Evolutionary conservation across 2,888 invertebrate species (phyloP), one percentile per base, ranked within the genome.

Genomic region (Noctua janthina): DNA sequence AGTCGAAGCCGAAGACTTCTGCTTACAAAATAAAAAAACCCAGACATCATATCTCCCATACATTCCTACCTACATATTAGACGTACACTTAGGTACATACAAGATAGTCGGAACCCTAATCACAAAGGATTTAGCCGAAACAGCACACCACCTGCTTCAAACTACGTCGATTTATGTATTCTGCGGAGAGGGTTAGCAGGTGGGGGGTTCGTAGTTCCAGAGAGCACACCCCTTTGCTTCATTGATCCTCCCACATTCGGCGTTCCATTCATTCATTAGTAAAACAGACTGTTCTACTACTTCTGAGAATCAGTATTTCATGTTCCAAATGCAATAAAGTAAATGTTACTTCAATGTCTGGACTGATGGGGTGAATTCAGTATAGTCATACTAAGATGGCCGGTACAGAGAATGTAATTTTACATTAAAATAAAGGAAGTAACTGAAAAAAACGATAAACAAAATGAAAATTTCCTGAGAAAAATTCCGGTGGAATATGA

Each of bases 141-240:
- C 76, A 8, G 70, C 17, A 77, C 51, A 43, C 76, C 69, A 76
- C 51, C 77, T 82, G 70, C 56, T 70, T 13, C 62, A 35, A 66
- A 59, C 51, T 70, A 67, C 70, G 43, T 29, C 29, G 46, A 69
- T 70, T 39, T 66, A 77, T 64, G 49, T 66, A 51, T 39, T 66
- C 74, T 51, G 43, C 20, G 11, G n/a, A 43, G 15, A 17, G 15
- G 20, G 64, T 46, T 3, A 39, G 39, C 59, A 67, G 20, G 20
- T 56, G 73, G 51, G 51, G 39, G 49, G 39, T 29, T n/a, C 54
- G 39, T 66, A 56, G 39, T 49, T 29, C 7, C 59, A 20, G 20
- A 7, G 51, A 54, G 49, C 39, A 29, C 17, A 17, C 8, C 46
- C 29, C 20, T 54, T 59, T 23, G 43, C 17, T 75, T 64, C 64